Evolutionary conservation across 1,140 invertebrate genomes (phyloP), one percentile per base, ranked within the genome.

Genomic region (Lethrus apterus): DNA sequence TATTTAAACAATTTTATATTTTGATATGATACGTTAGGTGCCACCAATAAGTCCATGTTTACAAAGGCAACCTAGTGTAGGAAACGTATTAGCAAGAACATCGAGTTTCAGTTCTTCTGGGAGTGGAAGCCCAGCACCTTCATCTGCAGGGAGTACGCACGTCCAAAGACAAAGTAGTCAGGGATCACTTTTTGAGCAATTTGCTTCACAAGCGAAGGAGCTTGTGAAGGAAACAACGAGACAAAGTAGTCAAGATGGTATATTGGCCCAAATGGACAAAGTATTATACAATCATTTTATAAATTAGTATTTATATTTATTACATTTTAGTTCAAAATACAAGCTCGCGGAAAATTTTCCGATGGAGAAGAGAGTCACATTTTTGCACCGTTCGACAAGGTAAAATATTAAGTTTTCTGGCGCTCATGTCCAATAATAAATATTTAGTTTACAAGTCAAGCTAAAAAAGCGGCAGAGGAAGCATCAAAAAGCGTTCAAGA

Each of bases 221-320:
- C 62, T 91, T 38, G 85, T 92, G 2, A 73, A 81, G 31, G 87
- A 91, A 61, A 89, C 86, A 0, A 89, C 86, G 0, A 74, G 88
- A 4, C 88, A 93, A 64, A 86, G 85, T 58, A 90, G 87, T 58
- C 88, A 93, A 64, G 89, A 93, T 60, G 87, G 87, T 11, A 55
- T 93, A 1, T 66, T 93, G n/a, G 86, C 88, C 8, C 88, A 91
- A 45, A 86, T 93, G 75, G 88, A 92, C 55, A 91, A 92, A 75
- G 85, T 89, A 67, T 10, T 38, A 19, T n/a, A 8, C 32, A 19
- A 40, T 0, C 14, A 5, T 47, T 57, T 68, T 8, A 42, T 15
- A 44, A 18, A 38, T 31, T 5, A 33, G 26, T 0, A 4, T 43
- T 15, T 43, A 11, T 18, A 5, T 46, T 58, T 69, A n/a, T n/a